Evolutionary conservation across 2,113 vertebrate species (phyloP).

Genomic region (Onychostoma macrolepis): DNA sequence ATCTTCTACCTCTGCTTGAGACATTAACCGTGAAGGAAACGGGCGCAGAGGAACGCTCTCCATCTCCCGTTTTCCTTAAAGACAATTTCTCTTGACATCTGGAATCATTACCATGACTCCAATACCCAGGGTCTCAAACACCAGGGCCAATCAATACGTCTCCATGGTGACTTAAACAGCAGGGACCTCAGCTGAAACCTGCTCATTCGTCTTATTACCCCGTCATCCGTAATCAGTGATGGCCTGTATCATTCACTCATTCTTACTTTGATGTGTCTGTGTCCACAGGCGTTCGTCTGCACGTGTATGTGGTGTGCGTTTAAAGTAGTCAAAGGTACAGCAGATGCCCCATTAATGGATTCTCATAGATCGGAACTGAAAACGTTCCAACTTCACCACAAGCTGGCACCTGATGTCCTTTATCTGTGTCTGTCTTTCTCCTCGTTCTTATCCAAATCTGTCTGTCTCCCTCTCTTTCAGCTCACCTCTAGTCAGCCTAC

Average conservation of each 20-base stretch:
- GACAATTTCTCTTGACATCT: slow-evolving; percentile 34
- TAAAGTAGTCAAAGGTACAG: slow-evolving; percentile 28
- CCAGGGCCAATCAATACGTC: slow-evolving; percentile 28
- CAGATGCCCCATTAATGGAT: slow-evolving; percentile 41
- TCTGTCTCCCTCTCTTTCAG: neutral
- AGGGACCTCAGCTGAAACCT: slow-evolving; percentile 16
- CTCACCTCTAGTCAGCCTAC: neutral
- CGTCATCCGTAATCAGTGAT: slow-evolving; percentile 29
- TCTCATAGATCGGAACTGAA: slow-evolving; percentile 18
- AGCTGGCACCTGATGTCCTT: slow-evolving; percentile 20
- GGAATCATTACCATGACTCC: slow-evolving; percentile 41
- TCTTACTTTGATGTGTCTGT: slow-evolving; percentile 41
- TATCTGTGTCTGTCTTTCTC: slow-evolving; percentile 16
- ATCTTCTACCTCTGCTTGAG: slow-evolving; percentile 35
- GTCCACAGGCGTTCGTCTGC: neutral
- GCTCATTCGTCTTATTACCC: slow-evolving; percentile 22
- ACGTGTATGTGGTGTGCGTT: neutral
- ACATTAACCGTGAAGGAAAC: slow-evolving; percentile 37
- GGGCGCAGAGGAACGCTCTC: slow-evolving; percentile 22
- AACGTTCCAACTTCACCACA: neutral
- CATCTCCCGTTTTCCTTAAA: slow-evolving; percentile 20
- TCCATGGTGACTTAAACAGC: slow-evolving; percentile 38
- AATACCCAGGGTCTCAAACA: slow-evolving; percentile 39
- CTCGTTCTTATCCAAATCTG: slow-evolving; percentile 12
- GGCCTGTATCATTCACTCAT: slow-evolving; percentile 12